These are phyloP conservation scores for Acrobasis repandana DNA, from an alignment of 2,888 invertebrate genomes.

Conservation along the genomic window DNA sequence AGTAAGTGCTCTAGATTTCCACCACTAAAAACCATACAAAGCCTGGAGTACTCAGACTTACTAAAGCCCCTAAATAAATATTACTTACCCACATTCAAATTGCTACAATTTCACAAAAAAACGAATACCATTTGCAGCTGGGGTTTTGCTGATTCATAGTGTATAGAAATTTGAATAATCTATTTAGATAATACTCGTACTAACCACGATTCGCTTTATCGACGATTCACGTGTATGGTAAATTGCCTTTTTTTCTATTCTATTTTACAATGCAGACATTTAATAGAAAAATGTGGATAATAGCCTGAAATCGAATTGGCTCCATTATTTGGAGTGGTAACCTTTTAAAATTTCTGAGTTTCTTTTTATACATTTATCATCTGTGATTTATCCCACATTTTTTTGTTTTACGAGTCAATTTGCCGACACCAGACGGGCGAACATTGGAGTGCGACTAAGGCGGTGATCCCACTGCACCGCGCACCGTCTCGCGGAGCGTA, in stretches of 20 bases:
- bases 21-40: neutral
- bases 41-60: neutral
- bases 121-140: constrained; percentile 1
- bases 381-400: too few species aligned
- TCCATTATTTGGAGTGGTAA: neutral
- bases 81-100: neutral
- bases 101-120: constrained; percentile 12
- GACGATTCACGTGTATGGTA: constrained; percentile 14
- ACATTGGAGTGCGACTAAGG: too few species aligned
- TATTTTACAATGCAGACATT: constrained; percentile 9
- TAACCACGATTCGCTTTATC: neutral
- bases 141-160: constrained; percentile 12
- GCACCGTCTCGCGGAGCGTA: too few species aligned
- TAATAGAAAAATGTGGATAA: constrained; percentile 15
- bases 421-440: too few species aligned
- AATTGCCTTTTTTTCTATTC: constrained; percentile 15
- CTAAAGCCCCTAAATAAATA: constrained; percentile 9
- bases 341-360: neutral
- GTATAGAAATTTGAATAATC: constrained; percentile 18
- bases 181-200: neutral
- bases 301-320: neutral
- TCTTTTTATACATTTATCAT: neutral
- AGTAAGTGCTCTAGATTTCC: too few species aligned
- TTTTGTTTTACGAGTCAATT: too few species aligned
- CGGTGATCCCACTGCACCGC: too few species aligned